These are phyloP conservation scores for Meriones unguiculatus DNA, from an alignment of 2,113 vertebrate genomes.

Conservation along the genomic window DNA sequence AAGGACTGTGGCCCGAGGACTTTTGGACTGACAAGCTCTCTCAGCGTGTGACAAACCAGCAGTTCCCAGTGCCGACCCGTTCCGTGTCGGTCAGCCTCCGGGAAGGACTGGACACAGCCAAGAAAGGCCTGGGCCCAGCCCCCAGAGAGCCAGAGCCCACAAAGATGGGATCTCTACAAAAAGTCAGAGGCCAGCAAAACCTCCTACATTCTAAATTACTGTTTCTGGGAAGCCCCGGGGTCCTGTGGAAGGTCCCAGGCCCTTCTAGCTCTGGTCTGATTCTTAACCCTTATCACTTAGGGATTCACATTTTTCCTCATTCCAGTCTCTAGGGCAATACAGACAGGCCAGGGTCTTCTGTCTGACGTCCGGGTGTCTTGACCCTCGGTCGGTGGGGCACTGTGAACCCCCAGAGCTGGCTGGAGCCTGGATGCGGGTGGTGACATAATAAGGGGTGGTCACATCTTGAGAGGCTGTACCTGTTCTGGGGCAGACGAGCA, in stretches of 20 bases:
- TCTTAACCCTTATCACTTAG: neutral
- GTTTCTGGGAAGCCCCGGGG: neutral
- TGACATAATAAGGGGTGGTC: neutral
- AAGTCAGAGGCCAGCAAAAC: neutral
- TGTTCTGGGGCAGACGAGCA: neutral
- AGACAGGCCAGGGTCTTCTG: neutral
- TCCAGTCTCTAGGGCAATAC: neutral
- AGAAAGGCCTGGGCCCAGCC: neutral
- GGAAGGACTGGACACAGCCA: neutral
- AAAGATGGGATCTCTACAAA: neutral
- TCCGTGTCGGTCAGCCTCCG: neutral
- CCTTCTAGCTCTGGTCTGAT: neutral
- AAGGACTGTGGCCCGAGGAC: neutral
- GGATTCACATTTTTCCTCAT: neutral
- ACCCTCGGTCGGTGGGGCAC: neutral
- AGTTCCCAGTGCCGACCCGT: neutral
- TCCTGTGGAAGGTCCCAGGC: neutral
- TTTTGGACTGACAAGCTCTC: neutral
- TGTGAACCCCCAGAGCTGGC: neutral
- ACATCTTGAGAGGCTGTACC: neutral
- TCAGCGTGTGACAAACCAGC: neutral
- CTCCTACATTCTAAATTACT: neutral
- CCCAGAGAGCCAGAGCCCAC: neutral
- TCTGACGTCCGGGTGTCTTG: neutral
- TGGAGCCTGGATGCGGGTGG: neutral